Evolutionary conservation across 2,888 invertebrate species (phyloP).

Genomic region (Dolichopus griseipennis): DNA sequence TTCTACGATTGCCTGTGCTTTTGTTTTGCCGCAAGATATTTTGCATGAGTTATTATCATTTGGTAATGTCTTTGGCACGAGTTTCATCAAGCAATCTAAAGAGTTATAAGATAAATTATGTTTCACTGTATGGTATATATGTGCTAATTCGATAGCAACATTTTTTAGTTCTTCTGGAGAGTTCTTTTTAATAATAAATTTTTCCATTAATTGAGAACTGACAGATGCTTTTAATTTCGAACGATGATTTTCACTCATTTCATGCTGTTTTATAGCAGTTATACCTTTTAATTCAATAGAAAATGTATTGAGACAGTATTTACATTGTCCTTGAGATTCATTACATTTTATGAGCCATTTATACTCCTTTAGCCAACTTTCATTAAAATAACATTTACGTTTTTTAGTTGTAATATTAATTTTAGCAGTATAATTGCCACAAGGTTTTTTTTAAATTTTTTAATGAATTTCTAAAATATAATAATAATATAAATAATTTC

Average conservation of each 20-base stretch:
- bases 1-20: slow-evolving; percentile 8
- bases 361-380: slow-evolving; percentile 2
- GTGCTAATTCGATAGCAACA: background rate
- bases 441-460: background rate
- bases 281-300: slow-evolving; percentile 1
- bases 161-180: slow-evolving; percentile 4
- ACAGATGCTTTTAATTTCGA: no score
- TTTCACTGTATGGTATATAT: slow-evolving; percentile 11
- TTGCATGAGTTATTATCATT: slow-evolving; percentile 8
- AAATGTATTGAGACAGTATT: slow-evolving; percentile 9
- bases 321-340: slow-evolving; percentile 2
- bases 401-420: background rate
- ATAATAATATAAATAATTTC: slow-evolving; percentile 5
- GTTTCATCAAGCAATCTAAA: slow-evolving; percentile 12
- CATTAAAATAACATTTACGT: slow-evolving; percentile 10
- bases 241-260: slow-evolving; percentile 11
- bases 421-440: background rate
- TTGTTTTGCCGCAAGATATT: background rate
- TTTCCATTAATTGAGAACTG: no score
- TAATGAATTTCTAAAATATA: background rate
- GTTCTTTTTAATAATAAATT: slow-evolving; percentile 10
- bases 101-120: slow-evolving; percentile 13
- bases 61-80: slow-evolving; percentile 12
- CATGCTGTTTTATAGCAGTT: slow-evolving; percentile 5
- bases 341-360: background rate